A percentile compares a stretch with the other conserved stretches of the same genome.
phyloP scores from a whole-genome alignment of 1,140 invertebrate species.

The Aricia agestis region DNA sequence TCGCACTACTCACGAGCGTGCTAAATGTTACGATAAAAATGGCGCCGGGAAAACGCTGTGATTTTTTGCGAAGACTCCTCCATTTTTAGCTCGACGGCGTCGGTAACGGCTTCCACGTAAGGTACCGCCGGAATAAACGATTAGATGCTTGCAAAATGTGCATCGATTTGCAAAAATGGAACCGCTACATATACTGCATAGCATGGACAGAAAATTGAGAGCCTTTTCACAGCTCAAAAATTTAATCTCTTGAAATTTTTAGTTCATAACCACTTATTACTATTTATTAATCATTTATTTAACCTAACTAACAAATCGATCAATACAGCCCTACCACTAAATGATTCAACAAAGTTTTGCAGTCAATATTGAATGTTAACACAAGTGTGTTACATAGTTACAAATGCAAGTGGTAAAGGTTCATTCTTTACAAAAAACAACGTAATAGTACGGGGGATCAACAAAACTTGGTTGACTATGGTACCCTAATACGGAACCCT shows the following conservation, averaged over 20 bases:
- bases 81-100: background rate
- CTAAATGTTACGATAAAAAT: constrained; percentile 3
- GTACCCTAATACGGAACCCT: too few relatives aligned
- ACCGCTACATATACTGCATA: background rate
- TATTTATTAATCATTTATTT: too few relatives aligned
- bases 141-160: background rate
- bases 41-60: background rate
- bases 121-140: background rate
- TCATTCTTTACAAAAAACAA: too few relatives aligned
- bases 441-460: too few relatives aligned
- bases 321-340: background rate
- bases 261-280: too few relatives aligned
- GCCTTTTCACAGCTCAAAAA: background rate
- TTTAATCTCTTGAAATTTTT: too few relatives aligned
- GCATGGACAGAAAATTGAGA: background rate
- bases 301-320: background rate
- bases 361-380: background rate
- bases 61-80: background rate
- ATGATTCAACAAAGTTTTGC: background rate
- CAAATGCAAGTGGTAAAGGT: background rate
- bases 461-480: too few relatives aligned
- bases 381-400: background rate
- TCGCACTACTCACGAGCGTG: constrained; percentile 6
- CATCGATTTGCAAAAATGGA: background rate
- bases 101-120: background rate